Evolutionary conservation across 2,888 invertebrate species (phyloP), one percentile per base, ranked within the genome.

Genomic region (Phania funesta): DNA sequence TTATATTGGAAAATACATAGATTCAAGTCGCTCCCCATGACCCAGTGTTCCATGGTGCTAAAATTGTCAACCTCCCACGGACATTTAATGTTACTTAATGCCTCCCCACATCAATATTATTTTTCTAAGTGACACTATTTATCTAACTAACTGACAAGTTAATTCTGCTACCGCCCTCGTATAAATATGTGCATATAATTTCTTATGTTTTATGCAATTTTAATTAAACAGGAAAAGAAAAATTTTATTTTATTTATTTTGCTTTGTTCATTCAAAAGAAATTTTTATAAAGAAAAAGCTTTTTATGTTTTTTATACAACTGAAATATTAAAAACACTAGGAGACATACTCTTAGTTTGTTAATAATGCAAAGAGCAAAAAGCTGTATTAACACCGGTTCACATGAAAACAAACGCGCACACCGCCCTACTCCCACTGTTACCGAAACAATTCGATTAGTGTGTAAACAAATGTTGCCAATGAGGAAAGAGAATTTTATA

Each of bases 191-290:
- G n/a, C 11, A n/a, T 11, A 38, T 38, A 2, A 9, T 46, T 29
- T 48, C 24, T 48, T 60, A 13, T 48, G 26, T 29, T 50, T 64
- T 64, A 54, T 54, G 73, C 54, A 64, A 74, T 65, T 65, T 54
- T 46, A 35, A 46, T 74, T 22, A 74, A 64, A 54, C 74, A 74
- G 74, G 64, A 64, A 74, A 74, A 64, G 54, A 64, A 64, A 74
- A 16, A 8, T 54, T n/a, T 41, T 29, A 18, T 26, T 24, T 11
- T 13, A 1, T 44, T 16, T 44, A 29, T 70, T 20, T 46, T 4
- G 6, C 11, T 35, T 48, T 6, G 16, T 32, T 16, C 24, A 41
- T 44, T 29, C 16, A n/a, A 48, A 68, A 56, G 38, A n/a, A n/a
- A n/a, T 58, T 35, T 35, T 38, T 29, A 35, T 9, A n/a, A 2